Percentiles rank a stretch among this genome's conserved stretches.
phyloP scores from a whole-genome alignment of 2,113 vertebrate genomes.

The Perca fluviatilis region DNA sequence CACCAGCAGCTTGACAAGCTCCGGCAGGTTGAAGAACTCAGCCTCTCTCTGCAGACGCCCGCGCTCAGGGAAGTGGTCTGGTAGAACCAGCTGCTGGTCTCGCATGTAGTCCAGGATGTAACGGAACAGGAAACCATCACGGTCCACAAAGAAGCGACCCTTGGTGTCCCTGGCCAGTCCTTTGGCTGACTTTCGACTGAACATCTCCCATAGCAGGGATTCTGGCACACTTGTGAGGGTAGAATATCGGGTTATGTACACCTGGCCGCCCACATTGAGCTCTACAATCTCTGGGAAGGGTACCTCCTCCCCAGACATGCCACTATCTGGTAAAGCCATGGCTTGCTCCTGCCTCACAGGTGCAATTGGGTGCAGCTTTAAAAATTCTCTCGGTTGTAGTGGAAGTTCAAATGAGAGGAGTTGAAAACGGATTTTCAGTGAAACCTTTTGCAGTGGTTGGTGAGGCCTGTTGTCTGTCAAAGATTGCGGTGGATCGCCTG shows the following conservation, averaged over 20 bases:
- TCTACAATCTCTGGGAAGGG: conserved; percentile 94
- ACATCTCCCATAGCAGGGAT: conserved; percentile 94
- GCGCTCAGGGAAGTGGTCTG: conserved; percentile 94
- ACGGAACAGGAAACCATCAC: conserved; percentile 95
- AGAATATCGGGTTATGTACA: conserved; percentile 94
- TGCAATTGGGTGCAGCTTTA: conserved; percentile 23
- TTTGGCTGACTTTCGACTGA: conserved; percentile 86
- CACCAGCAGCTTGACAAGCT: conserved; percentile 89
- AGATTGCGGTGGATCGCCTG: conserved; percentile 13
- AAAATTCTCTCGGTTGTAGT: conserved; percentile 27
- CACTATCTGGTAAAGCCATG: conserved; percentile 91
- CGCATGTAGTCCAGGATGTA: conserved; percentile 96
- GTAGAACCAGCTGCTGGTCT: conserved; percentile 93
- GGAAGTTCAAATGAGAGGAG: conserved; percentile 29
- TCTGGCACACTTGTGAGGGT: conserved; percentile 92
- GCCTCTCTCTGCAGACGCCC: conserved; percentile 92
- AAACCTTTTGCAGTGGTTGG: background rate
- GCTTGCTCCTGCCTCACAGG: conserved; percentile 33
- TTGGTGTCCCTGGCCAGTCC: conserved; percentile 93
- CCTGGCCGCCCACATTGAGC: conserved; percentile 95
- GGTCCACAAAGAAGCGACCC: conserved; percentile 93
- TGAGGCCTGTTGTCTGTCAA: conserved; percentile 28
- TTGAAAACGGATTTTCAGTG: background rate
- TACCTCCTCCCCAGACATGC: conserved; percentile 83
- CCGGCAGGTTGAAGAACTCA: conserved; percentile 92